Evolutionary conservation across 2,888 invertebrate species (phyloP).

Genomic region (Incurvaria masculella): DNA sequence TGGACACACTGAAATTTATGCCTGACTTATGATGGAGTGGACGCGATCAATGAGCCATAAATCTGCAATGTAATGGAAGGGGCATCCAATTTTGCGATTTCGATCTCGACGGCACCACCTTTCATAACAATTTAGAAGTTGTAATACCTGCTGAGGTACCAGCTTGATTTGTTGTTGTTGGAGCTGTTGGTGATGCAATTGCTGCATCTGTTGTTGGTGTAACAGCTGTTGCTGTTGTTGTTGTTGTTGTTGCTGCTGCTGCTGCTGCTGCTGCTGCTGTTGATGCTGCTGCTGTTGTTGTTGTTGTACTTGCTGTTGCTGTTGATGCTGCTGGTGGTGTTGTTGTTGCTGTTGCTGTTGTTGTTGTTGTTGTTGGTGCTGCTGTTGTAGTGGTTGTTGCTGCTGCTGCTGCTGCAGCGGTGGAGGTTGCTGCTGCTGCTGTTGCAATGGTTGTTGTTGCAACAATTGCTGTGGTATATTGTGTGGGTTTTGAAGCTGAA

Average conservation of each 20-base stretch:
- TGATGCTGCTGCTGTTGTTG: conserved; percentile 28
- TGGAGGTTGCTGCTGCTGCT: conserved; percentile 23
- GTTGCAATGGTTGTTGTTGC: conserved; percentile 10
- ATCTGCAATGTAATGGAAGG: too few relatives aligned
- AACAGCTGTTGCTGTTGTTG: conserved; percentile 21
- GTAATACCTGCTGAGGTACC: conserved; percentile 5
- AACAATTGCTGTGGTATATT: conserved; percentile 15
- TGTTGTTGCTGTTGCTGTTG: conserved; percentile 23
- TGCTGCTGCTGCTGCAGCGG: conserved; percentile 28
- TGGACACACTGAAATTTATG: too few relatives aligned
- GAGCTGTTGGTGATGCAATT: conserved; percentile 25
- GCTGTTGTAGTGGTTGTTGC: conserved; percentile 29
- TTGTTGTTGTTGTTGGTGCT: conserved; percentile 28
- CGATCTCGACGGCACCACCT: too few relatives aligned
- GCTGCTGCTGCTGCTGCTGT: conserved; percentile 23
- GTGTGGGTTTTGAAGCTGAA: conserved; percentile 30
- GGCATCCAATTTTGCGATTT: too few relatives aligned
- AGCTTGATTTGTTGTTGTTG: conserved; percentile 11
- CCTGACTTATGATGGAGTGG: too few relatives aligned
- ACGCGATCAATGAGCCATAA: too few relatives aligned
- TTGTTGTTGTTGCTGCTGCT: conserved; percentile 20
- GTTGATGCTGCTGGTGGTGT: conserved; percentile 34
- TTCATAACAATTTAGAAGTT: too few relatives aligned
- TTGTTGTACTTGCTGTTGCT: conserved; percentile 22
- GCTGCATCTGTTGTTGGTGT: conserved; percentile 24